phyloP scores from a whole-genome alignment of 2,113 vertebrate genomes.

The Gadus chalcogrammus region DNA sequence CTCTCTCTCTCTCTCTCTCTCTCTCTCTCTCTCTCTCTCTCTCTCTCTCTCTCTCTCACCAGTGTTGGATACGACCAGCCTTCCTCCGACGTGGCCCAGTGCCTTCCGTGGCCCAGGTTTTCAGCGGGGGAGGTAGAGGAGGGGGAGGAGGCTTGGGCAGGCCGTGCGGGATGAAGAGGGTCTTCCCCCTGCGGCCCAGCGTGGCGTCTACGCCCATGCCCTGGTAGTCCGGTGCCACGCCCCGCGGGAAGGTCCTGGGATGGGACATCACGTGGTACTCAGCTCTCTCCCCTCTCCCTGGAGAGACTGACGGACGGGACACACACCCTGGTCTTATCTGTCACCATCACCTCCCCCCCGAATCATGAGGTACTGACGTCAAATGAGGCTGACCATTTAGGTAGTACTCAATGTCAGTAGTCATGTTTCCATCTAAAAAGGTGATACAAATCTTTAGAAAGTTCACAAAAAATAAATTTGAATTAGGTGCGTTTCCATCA shows the following conservation, averaged over 20 bases:
- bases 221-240: slow-evolving; percentile 57
- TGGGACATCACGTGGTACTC: slow-evolving; percentile 80
- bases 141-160: slow-evolving; percentile 60
- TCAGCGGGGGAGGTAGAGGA: slow-evolving; percentile 49
- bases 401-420: no score
- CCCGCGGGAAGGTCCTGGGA: slow-evolving; percentile 85
- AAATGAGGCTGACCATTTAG: no score
- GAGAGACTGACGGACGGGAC: slow-evolving; percentile 67
- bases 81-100: slow-evolving; percentile 86
- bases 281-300: slow-evolving; percentile 79
- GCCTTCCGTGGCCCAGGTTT: slow-evolving; percentile 83
- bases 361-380: not conserved
- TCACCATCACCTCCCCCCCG: not conserved
- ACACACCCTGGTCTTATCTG: slow-evolving; percentile 44
- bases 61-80: slow-evolving; percentile 87
- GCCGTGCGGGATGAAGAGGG: slow-evolving; percentile 73
- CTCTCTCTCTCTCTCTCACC: slow-evolving; percentile 65
- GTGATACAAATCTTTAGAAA: no score
- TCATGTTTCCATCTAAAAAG: no score
- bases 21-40: no score
- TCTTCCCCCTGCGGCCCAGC: slow-evolving; percentile 74
- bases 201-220: no score
- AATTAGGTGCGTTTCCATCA: no score
- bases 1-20: no score
- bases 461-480: no score